Evolutionary conservation across 2,113 vertebrate genomes (phyloP).

Genomic region (Brachypteracias leptosomus): DNA sequence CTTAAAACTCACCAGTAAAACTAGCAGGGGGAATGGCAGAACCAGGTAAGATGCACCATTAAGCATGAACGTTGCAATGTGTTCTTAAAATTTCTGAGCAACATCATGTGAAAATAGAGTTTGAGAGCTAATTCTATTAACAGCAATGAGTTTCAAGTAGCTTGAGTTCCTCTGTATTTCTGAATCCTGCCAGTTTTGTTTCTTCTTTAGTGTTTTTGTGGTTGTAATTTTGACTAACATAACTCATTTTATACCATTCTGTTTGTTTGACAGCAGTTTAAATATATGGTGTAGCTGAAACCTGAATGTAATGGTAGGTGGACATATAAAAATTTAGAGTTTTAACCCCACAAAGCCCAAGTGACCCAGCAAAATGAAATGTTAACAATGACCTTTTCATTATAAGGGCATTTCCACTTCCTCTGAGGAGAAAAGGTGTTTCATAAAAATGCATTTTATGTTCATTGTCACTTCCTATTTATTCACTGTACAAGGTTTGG

Average conservation of each 20-base stretch:
- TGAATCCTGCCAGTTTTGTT: background rate
- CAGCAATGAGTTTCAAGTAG: background rate
- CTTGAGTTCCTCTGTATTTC: background rate
- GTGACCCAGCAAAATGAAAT: background rate
- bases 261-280: background rate
- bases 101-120: background rate
- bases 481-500: background rate
- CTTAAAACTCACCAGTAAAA: background rate
- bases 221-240: background rate
- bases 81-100: background rate
- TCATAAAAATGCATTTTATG: background rate
- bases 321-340: background rate
- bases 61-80: background rate
- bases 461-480: background rate
- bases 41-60: slow-evolving; percentile 69
- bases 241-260: background rate
- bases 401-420: background rate
- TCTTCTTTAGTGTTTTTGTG: background rate
- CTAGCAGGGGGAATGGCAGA: slow-evolving; percentile 64
- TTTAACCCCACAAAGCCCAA: background rate
- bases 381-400: background rate
- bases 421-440: background rate
- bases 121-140: background rate
- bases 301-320: background rate
- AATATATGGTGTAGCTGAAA: background rate